A percentile compares a stretch with the other conserved stretches of the same genome.
These are phyloP conservation scores for Brachylomia viminalis DNA, from an alignment of 2,888 invertebrate genomes.

Conservation along the genomic window DNA sequence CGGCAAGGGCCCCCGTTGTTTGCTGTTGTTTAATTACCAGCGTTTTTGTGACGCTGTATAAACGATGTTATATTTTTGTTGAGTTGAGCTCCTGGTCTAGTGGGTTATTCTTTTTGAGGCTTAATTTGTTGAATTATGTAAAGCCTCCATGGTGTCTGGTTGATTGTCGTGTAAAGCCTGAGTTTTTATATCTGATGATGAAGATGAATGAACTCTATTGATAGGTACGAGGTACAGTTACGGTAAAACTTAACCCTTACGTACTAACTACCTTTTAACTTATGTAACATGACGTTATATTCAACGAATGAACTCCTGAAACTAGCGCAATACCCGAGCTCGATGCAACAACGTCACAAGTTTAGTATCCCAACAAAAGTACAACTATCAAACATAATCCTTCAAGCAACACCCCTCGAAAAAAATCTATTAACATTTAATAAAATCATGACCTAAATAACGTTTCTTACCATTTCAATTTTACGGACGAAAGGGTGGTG, in stretches of 20 bases:
- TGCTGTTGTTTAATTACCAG: slow-evolving; percentile 85
- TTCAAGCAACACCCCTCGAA: slow-evolving; percentile 66
- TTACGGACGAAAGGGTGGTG: slow-evolving; percentile 89
- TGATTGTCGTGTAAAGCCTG: slow-evolving; percentile 8
- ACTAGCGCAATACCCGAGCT: slow-evolving; percentile 44
- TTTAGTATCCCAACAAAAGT: slow-evolving; percentile 42
- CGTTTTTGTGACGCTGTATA: slow-evolving; percentile 77
- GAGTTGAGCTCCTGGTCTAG: slow-evolving; percentile 64
- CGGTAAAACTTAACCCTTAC: not conserved
- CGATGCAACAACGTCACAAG: slow-evolving; percentile 11
- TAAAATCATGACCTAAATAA: slow-evolving; percentile 90
- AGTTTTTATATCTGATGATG: not conserved
- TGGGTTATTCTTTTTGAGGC: slow-evolving; percentile 47
- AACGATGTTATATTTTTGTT: slow-evolving; percentile 71
- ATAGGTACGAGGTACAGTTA: not conserved
- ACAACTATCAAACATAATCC: slow-evolving; percentile 47
- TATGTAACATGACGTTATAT: not conserved
- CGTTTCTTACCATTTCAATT: slow-evolving; percentile 90
- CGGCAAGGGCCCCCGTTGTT: slow-evolving; percentile 79
- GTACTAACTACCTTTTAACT: not conserved
- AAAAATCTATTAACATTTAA: slow-evolving; percentile 88
- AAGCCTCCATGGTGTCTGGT: not conserved
- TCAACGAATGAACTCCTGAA: slow-evolving; percentile 15
- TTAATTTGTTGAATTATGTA: slow-evolving; percentile 28
- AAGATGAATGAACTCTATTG: not conserved